phyloP scores from a whole-genome alignment of 2,113 vertebrate genomes.

The Leucosticte australis region DNA sequence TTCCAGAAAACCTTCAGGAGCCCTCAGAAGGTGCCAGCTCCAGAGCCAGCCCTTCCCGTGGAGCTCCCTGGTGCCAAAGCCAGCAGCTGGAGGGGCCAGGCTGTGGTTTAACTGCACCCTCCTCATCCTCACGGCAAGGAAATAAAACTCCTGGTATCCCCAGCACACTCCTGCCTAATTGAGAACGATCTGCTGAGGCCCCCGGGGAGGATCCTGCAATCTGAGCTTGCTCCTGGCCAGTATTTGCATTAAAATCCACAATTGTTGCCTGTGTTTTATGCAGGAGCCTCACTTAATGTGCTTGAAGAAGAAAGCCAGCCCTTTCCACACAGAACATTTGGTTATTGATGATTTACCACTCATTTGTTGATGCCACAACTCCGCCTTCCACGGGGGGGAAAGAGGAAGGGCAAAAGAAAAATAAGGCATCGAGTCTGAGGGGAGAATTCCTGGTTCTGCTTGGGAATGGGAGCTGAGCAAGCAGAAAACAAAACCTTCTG shows the following conservation, averaged over 20 bases:
- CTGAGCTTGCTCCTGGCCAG: neutral
- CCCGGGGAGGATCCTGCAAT: neutral
- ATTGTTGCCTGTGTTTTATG: neutral
- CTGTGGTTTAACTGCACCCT: neutral
- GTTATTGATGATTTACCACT: neutral
- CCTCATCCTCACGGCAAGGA: neutral
- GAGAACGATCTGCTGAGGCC: neutral
- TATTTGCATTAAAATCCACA: neutral
- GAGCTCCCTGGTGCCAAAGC: neutral
- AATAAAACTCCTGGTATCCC: neutral
- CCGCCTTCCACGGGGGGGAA: neutral
- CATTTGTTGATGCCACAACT: neutral
- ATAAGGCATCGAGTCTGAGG: neutral
- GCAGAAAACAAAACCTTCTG: neutral
- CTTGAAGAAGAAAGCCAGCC: neutral
- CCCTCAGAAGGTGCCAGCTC: rapidly evolving
- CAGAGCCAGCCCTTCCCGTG: rapidly evolving
- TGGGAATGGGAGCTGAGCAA: neutral
- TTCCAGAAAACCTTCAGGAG: neutral
- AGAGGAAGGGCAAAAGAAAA: neutral
- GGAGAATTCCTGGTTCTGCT: neutral
- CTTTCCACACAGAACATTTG: neutral
- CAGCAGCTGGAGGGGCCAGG: neutral
- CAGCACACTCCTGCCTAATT: neutral
- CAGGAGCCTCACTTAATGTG: neutral